These are phyloP conservation scores for Cetoscarus ocellatus DNA, from an alignment of 2,797 vertebrate species.

Conservation along the genomic window DNA sequence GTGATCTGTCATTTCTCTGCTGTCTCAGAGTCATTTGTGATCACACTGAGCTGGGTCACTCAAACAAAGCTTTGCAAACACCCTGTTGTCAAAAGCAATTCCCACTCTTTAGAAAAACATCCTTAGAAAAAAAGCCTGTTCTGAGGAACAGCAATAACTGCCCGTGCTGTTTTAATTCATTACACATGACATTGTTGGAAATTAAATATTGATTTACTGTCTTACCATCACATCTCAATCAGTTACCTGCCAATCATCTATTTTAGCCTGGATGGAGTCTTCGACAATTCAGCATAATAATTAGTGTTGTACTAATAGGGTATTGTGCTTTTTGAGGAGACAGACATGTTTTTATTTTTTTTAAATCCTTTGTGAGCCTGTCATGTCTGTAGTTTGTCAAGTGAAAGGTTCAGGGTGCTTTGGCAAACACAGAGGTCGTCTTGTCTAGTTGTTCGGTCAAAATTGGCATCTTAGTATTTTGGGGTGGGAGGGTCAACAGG, in stretches of 20 bases:
- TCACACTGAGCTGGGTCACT: conserved; percentile 9
- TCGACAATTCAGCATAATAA: neutral
- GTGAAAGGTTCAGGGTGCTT: no score
- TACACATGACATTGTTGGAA: neutral
- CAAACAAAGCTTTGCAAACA: conserved; percentile 6
- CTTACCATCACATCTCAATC: neutral
- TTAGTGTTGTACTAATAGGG: neutral
- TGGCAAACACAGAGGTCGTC: no score
- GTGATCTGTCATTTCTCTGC: conserved; percentile 23
- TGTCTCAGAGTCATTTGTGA: conserved; percentile 2
- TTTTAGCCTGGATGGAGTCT: neutral
- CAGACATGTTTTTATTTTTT: neutral
- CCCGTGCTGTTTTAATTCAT: neutral
- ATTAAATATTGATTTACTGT: neutral
- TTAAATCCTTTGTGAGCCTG: no score
- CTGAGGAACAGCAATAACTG: neutral
- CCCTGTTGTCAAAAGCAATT: conserved; percentile 10
- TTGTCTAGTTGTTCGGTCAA: no score
- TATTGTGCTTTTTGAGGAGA: neutral
- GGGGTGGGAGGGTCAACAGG: no score
- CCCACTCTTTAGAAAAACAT: conserved; percentile 1
- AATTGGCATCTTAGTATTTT: no score
- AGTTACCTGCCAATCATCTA: neutral
- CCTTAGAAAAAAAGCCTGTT: neutral
- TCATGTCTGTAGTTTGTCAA: no score